A percentile compares a stretch with the other conserved stretches of the same genome.
phyloP scores from a whole-genome alignment of 2,888 invertebrate genomes.

The Rotaria sp. region DNA sequence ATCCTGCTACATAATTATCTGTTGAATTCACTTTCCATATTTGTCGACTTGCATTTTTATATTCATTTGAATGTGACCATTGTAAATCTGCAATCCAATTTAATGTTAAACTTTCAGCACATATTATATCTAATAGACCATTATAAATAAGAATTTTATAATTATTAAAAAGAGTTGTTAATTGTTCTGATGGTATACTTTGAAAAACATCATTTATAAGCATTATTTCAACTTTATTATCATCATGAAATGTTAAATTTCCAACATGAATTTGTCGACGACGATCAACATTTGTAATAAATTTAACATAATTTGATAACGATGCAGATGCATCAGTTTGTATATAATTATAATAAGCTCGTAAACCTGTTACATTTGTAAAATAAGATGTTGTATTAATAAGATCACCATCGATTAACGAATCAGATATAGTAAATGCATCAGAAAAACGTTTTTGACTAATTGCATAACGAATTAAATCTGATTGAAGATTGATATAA shows the following conservation, averaged over 20 bases:
- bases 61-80: constrained; percentile 63
- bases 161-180: constrained; percentile 1
- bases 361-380: constrained; percentile 49
- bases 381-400: constrained; percentile 48
- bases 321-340: constrained; percentile 41
- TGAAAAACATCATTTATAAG: constrained; percentile 68
- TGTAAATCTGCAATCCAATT: constrained; percentile 69
- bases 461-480: constrained; percentile 7
- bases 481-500: background rate
- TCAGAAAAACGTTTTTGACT: background rate
- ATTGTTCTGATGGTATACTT: constrained; percentile 47
- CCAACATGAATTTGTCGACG: constrained; percentile 70
- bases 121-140: constrained; percentile 82
- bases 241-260: constrained; percentile 62
- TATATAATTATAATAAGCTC: constrained; percentile 50
- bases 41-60: constrained; percentile 62
- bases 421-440: background rate
- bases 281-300: background rate
- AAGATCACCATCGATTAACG: constrained; percentile 49
- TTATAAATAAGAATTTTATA: constrained; percentile 69
- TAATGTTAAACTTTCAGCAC: constrained; percentile 75
- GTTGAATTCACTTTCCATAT: constrained; percentile 61
- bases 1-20: constrained; percentile 52
- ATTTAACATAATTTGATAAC: background rate
- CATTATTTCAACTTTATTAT: constrained; percentile 64